Base-by-base conservation (phyloP, 2,113 vertebrate genomes). In the Catharus fuscescens region DNA sequence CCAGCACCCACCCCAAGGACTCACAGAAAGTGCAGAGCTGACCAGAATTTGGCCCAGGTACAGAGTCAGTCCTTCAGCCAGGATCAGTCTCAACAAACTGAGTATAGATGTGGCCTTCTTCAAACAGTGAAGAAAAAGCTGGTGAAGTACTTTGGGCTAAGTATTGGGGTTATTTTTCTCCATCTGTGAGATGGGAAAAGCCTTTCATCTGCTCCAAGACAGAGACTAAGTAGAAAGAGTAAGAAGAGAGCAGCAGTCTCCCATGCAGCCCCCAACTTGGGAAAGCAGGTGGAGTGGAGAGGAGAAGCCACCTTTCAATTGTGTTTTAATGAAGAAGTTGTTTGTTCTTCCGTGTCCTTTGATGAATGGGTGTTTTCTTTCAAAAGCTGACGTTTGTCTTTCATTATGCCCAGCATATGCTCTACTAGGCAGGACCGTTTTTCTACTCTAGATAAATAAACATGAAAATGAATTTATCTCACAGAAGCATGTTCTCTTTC, bases 331-430 rank as follows among this genome's bases (percentile, higher is more conserved):
- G 95, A 97, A 91, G 60, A 93, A 90, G 81, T 91, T 97, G 96
- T 95, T 96, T 97, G 81, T 50, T 94, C 94, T 97, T 76, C 78
- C 2, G 0, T 87, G 61, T 69, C 88, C 61, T 94, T 93, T 96
- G 96, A 97, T 88, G 94, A 97, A 96, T 93, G 91, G 24, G 36
- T 97, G 96, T 96, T 97, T 96, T 95, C 82, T 65, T 95, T 93
- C 94, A 93, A 96, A 97, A 92, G 93, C 95, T 93, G 90, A 88
- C 94, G 94, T 96, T 97, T 97, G 95, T 97, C 95, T 96, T 97
- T 97, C 96, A 97, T 97, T 96, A 96, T 1, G 0, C 61, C 54
- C 80, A 94, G 95, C 96, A 95, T 95, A 95, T 96, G 96, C 92
- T 96, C 93, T 96, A 9, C 70, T 96, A 95, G 96, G 93, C 94